A percentile compares a stretch with the other conserved stretches of the same genome.
These are phyloP conservation scores for Drosophila orosa DNA, from an alignment of 1,140 invertebrate species.

Conservation along the genomic window DNA sequence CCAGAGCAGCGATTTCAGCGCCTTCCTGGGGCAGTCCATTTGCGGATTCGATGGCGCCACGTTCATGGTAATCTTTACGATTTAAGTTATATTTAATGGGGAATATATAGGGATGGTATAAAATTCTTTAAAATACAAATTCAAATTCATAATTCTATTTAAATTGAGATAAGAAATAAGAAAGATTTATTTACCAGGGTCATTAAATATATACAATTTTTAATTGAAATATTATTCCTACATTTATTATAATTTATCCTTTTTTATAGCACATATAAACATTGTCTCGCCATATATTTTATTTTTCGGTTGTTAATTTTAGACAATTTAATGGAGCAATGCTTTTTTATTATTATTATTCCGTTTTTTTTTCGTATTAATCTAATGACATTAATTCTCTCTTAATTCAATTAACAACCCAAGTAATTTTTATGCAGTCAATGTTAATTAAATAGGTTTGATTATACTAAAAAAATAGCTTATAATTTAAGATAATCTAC, in stretches of 20 bases:
- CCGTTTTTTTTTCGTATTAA: background rate
- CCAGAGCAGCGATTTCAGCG: slow-evolving; percentile 57
- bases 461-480: background rate
- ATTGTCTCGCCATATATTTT: background rate
- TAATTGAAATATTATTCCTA: background rate
- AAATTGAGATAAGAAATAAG: background rate
- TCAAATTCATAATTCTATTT: background rate
- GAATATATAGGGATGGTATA: background rate
- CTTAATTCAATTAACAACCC: background rate
- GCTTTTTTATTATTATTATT: background rate
- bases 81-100: background rate
- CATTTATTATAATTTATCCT: background rate
- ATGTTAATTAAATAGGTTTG: background rate
- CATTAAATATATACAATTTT: background rate
- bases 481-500: background rate
- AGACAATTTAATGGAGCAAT: background rate
- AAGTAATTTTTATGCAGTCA: background rate
- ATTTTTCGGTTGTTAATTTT: background rate
- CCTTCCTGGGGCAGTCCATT: slow-evolving; percentile 85
- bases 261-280: too few species aligned
- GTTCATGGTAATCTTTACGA: slow-evolving; percentile 78
- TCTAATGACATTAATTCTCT: background rate
- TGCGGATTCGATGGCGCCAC: slow-evolving; percentile 85
- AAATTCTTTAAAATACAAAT: background rate
- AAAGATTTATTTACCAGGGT: background rate